Evolutionary conservation across 2,797 vertebrate genomes (phyloP).

Genomic region (Lepus oiostolus): DNA sequence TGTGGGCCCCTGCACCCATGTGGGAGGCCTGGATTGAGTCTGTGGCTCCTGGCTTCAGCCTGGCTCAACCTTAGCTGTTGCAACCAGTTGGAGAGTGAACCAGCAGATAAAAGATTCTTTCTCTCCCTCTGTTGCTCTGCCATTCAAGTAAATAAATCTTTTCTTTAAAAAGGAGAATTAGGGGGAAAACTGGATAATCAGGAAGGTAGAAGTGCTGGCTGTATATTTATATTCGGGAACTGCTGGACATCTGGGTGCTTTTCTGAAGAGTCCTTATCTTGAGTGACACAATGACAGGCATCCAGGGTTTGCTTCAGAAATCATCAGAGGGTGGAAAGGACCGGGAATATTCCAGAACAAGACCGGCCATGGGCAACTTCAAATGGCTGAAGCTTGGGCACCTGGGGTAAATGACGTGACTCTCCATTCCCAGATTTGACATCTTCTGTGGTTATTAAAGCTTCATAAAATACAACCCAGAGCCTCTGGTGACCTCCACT

Average conservation of each 20-base stretch:
- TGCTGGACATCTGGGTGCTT: neutral
- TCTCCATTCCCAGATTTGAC: neutral
- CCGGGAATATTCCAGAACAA: neutral
- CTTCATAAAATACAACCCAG: neutral
- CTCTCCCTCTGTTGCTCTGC: too few relatives aligned
- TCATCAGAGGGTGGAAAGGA: neutral
- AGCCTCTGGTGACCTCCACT: neutral
- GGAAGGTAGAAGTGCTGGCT: neutral
- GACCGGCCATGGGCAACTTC: neutral
- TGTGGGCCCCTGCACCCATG: too few relatives aligned
- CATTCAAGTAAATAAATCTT: too few relatives aligned
- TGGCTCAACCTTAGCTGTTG: too few relatives aligned
- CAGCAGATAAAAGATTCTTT: too few relatives aligned
- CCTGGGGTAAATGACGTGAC: too few relatives aligned
- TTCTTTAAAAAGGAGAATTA: too few relatives aligned
- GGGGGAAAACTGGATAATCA: neutral
- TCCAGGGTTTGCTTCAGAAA: constrained; percentile 35
- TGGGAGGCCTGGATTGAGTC: too few relatives aligned
- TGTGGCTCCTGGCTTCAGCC: too few relatives aligned
- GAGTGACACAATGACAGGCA: neutral
- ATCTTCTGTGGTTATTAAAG: neutral
- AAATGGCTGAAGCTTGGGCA: neutral
- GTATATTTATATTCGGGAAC: neutral
- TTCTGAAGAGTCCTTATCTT: neutral
- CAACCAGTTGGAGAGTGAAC: too few relatives aligned